Percentiles rank a stretch among this genome's conserved stretches.
These are phyloP conservation scores for Rhegmatorhina hoffmannsi DNA, from an alignment of 2,113 vertebrate species.

Conservation along the genomic window DNA sequence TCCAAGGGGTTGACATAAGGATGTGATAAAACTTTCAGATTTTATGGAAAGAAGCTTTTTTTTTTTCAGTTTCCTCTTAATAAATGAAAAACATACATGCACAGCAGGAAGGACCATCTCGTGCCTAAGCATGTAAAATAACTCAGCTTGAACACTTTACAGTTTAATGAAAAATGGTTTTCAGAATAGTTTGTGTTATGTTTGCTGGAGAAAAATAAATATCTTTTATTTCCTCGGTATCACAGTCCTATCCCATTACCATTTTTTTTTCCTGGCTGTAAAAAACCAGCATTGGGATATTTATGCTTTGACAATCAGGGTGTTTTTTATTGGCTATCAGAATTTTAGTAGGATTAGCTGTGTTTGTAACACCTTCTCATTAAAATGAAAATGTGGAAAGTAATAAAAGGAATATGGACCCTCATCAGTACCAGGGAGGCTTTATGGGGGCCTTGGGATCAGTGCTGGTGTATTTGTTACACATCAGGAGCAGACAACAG, in stretches of 20 bases:
- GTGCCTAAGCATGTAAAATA: slow-evolving; percentile 15
- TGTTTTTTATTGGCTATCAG: not conserved
- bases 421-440: not conserved
- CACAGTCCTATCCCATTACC: not conserved
- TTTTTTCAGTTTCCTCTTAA: slow-evolving; percentile 33
- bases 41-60: not conserved
- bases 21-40: slow-evolving; percentile 15
- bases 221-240: not conserved
- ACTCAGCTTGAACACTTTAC: not conserved
- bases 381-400: not conserved
- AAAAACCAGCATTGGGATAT: not conserved
- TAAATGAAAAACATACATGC: slow-evolving; percentile 19
- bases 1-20: slow-evolving; percentile 27
- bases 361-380: not conserved
- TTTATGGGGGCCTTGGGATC: not conserved
- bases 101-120: not conserved
- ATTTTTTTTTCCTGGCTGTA: not conserved
- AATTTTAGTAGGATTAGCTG: not conserved
- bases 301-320: not conserved
- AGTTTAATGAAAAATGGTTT: not conserved
- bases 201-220: not conserved
- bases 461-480: not conserved
- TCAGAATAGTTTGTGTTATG: not conserved
- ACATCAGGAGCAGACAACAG: not conserved
- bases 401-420: not conserved